A percentile compares a stretch with the other conserved stretches of the same genome.
These are phyloP conservation scores for Penelope pileata DNA, from an alignment of 2,113 vertebrate species.

Conservation along the genomic window DNA sequence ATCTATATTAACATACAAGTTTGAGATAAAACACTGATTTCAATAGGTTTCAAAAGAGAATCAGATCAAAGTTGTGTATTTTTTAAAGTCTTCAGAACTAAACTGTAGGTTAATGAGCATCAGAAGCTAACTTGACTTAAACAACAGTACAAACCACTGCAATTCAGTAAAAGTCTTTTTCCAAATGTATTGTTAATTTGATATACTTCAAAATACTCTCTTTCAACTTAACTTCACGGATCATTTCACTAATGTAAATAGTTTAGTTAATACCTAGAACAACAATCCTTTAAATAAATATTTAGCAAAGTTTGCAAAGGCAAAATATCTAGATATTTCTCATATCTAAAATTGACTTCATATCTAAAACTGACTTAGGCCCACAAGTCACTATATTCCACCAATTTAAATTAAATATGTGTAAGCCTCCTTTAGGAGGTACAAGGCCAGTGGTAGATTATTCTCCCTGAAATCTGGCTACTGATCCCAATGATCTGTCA, in stretches of 20 bases:
- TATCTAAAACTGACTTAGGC: background rate
- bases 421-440: rapidly evolving
- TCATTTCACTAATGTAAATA: background rate
- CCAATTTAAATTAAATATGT: background rate
- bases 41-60: background rate
- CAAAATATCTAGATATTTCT: background rate
- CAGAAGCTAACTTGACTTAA: background rate
- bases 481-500: background rate
- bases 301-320: background rate
- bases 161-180: background rate
- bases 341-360: background rate
- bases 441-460: background rate
- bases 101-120: background rate
- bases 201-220: background rate
- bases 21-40: background rate
- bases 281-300: background rate
- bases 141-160: background rate
- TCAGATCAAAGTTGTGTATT: background rate
- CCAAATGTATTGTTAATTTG: background rate
- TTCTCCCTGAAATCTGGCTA: background rate
- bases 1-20: background rate
- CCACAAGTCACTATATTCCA: background rate
- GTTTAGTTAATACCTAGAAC: background rate
- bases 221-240: background rate
- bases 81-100: background rate